A percentile compares a stretch with the other conserved stretches of the same genome.
phyloP scores from a whole-genome alignment of 2,888 invertebrate species.

The Atrina japonica region DNA sequence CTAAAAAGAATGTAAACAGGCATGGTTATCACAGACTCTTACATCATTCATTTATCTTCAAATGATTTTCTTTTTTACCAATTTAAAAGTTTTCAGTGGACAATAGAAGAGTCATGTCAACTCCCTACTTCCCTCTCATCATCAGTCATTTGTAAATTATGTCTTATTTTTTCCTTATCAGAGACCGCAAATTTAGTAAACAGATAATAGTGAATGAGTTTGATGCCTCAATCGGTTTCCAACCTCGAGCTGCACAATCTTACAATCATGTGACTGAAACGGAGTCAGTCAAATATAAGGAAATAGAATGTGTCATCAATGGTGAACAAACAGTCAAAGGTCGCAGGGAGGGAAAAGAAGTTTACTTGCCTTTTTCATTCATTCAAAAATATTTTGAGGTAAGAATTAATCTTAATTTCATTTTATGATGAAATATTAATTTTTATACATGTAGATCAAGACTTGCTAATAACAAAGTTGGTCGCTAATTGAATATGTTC shows the following conservation, averaged over 20 bases:
- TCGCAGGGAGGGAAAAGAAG: constrained; percentile 90
- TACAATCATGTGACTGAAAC: constrained; percentile 27
- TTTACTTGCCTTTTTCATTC: constrained; percentile 95
- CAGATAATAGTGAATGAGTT: neutral
- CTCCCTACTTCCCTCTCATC: no score
- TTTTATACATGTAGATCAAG: no score
- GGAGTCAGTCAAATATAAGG: constrained; percentile 26
- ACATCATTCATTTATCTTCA: no score
- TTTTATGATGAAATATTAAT: neutral
- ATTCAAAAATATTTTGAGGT: constrained; percentile 96
- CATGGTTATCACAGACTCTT: no score
- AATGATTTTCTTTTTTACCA: neutral
- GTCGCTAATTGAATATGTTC: no score
- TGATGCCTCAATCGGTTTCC: constrained; percentile 20
- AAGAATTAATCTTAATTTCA: constrained; percentile 53
- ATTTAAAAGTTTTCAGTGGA: no score
- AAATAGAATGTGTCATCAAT: constrained; percentile 88
- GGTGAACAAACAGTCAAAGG: constrained; percentile 91
- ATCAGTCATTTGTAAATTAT: no score
- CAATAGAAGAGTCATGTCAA: no score
- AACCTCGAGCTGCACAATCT: constrained; percentile 36
- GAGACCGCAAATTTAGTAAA: neutral
- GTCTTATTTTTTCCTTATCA: no score
- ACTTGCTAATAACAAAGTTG: no score
- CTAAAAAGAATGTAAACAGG: no score